Evolutionary conservation across 2,113 vertebrate species (phyloP).

Genomic region (Carollia perspicillata): DNA sequence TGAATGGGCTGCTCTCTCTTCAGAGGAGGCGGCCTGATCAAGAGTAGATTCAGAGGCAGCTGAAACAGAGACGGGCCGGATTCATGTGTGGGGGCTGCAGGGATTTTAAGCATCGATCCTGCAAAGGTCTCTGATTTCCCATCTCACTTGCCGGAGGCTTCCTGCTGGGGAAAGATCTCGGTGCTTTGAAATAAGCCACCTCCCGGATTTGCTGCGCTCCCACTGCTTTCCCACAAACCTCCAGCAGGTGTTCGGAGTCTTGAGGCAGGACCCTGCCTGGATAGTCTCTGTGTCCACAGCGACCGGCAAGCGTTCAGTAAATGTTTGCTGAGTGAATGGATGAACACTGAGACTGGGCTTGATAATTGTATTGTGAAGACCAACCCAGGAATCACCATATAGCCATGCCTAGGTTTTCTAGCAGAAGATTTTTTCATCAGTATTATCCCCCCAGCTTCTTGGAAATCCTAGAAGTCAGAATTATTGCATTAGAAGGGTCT

Average conservation of each 20-base stretch:
- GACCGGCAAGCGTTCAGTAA: not conserved
- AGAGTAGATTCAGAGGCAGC: not conserved
- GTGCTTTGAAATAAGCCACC: not conserved
- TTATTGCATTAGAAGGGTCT: not conserved
- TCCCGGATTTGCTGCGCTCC: not conserved
- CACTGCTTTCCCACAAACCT: fast-evolving
- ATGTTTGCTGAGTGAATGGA: not conserved
- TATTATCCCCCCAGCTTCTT: not conserved
- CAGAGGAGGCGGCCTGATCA: not conserved
- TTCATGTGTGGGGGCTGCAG: fast-evolving
- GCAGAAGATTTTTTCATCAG: not conserved
- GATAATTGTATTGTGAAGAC: not conserved
- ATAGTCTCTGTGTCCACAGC: not conserved
- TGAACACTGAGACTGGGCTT: not conserved
- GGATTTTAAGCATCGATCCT: not conserved
- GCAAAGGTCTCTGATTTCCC: not conserved
- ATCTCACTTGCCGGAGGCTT: not conserved
- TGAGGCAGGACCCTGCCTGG: too few species aligned
- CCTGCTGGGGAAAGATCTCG: not conserved
- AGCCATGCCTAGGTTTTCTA: not conserved
- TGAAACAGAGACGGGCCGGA: not conserved
- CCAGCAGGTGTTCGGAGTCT: not conserved
- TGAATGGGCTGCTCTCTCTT: too few species aligned
- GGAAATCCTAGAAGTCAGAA: not conserved
- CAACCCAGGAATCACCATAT: not conserved